A percentile compares a stretch with the other conserved stretches of the same genome.
Conservation (phyloP, 2,113 vertebrate genomes). For the Vulpes ferrilata region DNA sequence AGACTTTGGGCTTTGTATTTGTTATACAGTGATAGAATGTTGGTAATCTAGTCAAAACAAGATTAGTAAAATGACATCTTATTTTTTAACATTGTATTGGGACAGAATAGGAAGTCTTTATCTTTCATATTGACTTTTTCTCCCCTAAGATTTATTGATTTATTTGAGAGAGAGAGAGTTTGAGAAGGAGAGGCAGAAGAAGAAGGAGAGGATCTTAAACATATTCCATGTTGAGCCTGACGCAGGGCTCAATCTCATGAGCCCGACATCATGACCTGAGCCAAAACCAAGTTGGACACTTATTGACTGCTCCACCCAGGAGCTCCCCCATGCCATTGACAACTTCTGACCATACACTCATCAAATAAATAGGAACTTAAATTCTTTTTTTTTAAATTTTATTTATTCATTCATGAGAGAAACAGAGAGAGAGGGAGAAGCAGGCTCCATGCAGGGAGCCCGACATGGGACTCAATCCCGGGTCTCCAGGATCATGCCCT, state of each 20-base stretch:
- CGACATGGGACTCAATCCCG: too few species aligned
- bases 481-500: too few species aligned
- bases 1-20: slow-evolving; percentile 38
- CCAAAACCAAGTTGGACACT: background rate
- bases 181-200: background rate
- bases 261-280: background rate
- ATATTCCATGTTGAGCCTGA: background rate
- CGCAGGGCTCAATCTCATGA: background rate
- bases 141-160: background rate
- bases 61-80: background rate
- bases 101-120: background rate
- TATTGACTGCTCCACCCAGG: background rate
- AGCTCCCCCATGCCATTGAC: background rate
- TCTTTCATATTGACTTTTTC: background rate
- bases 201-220: background rate
- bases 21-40: background rate
- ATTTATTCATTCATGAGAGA: too few species aligned
- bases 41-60: background rate
- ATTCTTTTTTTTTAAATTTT: background rate
- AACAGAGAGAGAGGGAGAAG: too few species aligned
- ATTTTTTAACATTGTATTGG: background rate
- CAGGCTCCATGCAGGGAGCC: too few species aligned
- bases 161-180: background rate
- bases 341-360: background rate
- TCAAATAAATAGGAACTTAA: background rate